Evolutionary conservation across 2,797 vertebrate species (phyloP), one percentile per base, ranked within the genome.

Genomic region (Thalassophryne amazonica): DNA sequence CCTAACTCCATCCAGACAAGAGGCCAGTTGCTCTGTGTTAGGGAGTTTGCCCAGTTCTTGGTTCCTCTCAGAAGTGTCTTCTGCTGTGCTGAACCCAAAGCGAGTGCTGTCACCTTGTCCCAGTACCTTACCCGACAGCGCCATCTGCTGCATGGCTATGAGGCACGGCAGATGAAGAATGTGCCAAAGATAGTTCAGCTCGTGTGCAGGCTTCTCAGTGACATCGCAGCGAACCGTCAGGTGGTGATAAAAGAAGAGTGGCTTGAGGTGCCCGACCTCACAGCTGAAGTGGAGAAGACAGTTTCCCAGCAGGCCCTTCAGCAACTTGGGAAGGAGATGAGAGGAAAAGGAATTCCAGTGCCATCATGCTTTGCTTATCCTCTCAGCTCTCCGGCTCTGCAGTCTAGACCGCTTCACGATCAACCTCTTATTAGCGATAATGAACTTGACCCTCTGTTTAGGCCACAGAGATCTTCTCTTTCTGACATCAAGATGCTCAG

Each of bases 1-100:
- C 94, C 94, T 24, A 97, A 97, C 68, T 95, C 97, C 30, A 96
- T 99, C 73, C 97, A 99, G 80, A 98, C 97, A 0, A 87, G 96
- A 61, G 96, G 95, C 30, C 97, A 99, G 81, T 74, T 99, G 21
- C 70, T 98, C 7, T 99, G 96, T 3, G 88, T 99, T 17, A 81
- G 93, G 37, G 95, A 99, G 68, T 98, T 99, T 27, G 93, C 97
- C 2, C 95, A 95, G 76, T 97, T 98, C 75, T 88, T 98, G 39
- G 89, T 92, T 22, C 97, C 97, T 1, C 89, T 98, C 21, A 86
- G 92, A 32, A 95, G 88, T 0, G 86, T 99, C 2, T 99, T 99
- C 45, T 90, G 95, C 0, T 93, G 91, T 31, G 92, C 91, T 0
- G 94, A 97, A 50, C 94, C 95, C 49, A 89, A 83, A 83, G 89